Base-by-base conservation (phyloP, 2,888 invertebrate genomes). In the Dryobota labecula region DNA sequence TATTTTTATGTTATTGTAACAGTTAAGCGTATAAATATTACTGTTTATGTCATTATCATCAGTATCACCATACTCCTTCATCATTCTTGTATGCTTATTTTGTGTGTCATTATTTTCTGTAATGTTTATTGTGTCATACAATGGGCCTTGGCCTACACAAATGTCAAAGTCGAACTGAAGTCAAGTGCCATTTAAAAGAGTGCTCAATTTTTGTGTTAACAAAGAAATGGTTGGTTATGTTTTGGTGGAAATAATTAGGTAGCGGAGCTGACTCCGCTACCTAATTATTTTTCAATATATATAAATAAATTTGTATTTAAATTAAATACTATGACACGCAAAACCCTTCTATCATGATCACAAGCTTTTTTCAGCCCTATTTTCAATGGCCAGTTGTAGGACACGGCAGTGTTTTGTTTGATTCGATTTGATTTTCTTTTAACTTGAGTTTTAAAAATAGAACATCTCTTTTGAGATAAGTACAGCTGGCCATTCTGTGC, bases 371-470 rank as follows among this genome's bases (percentile, higher is more conserved):
- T 76, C 90, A 86, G 83, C 87, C 91, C 91, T 88, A 72, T 89
- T 88, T 89, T 88, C 90, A 86, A 87, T 91, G 93, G 93, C 90
- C 95, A 93, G 94, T 91, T 92, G 91, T 90, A 85, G 73, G 65
- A 74, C 18, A 57, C 69, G 47, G 9, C 49, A 73, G 45, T 49
- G 11, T 75, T 76, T 53, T 54, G 33, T 66, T 78, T 61, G 6
- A 51, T 43, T 64, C 18, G 27, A 49, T 70, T 68, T 80, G 49
- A 30, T 41, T 73, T 75, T 61, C 24, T 56, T 75, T 68, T 49
- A 11, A 60, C 27, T 76, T 61, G 20, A 66, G 38, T 53, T 64
- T 68, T 9, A 6, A 27, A 54, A 63, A 62, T 70, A 43, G 63
- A 69, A 51, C n/a, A 67, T 66, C 41, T 57, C n/a, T 3, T 72